Base-by-base conservation (phyloP, 1,140 invertebrate species). In the Nymphalis io region DNA sequence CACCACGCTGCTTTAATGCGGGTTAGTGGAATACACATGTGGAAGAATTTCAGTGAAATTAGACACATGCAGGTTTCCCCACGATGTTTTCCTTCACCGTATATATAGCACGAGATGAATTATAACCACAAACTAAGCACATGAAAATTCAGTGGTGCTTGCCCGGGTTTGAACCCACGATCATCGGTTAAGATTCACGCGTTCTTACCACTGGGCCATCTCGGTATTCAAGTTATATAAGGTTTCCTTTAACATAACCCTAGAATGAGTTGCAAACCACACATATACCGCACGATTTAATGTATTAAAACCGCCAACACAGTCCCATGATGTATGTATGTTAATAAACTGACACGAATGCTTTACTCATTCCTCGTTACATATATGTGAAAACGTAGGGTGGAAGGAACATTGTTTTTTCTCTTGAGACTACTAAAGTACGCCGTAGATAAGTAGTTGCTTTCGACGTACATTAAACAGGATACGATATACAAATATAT, bases 401-500 rank as follows among this genome's bases (percentile, higher is more conserved):
- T 70, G 70, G 80, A 74, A 71, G 70, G 62, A 67, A 67, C 70
- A 70, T 71, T 75, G 73, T 75, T 72, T 80, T 73, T 76, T 82
- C 84, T 82, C 82, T 78, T 53, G 82, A 82, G 86, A 83, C 70
- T 70, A 75, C 78, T 83, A 81, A 82, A 79, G 77, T 79, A 75
- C 74, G 78, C 78, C 80, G 82, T 77, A 68, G 73, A 73, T 75
- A 81, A 76, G 77, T 78, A 83, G 81, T 80, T 79, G 74, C 76
- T 81, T 82, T 83, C 82, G 75, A 77, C 74, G 70, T 74, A 76
- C 85, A 86, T 89, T 87, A 83, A 74, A 78, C 58, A 65, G 78
- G 74, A 76, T 73, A 76, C 73, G 76, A 68, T 42, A 53, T 21
- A 21, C 48, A 20, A 8, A 16, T 58, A 27, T 6, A 40, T 51